A percentile compares a stretch with the other conserved stretches of the same genome.
Conservation (phyloP, 1,140 invertebrate genomes). For the Drosophila hydei region DNA sequence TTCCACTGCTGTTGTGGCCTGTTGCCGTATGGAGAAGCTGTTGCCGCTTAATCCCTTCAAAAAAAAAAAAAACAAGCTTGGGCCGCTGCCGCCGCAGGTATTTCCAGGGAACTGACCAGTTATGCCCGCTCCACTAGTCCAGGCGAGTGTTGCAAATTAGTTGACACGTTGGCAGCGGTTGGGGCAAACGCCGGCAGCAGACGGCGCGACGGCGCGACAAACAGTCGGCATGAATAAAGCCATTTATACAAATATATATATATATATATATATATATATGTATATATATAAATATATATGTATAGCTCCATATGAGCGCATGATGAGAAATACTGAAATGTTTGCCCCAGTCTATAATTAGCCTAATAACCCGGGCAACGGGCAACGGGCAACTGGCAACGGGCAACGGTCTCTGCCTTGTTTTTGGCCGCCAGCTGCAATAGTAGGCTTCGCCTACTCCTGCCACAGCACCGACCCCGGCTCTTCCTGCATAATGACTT, state of each 20-base stretch:
- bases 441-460: conserved; percentile 14
- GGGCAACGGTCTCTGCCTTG: conserved; percentile 31
- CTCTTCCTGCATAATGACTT: conserved; percentile 70
- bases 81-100: conserved; percentile 72
- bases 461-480: neutral
- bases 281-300: conserved; percentile 29
- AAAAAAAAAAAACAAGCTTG: conserved; percentile 13
- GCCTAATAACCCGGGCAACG: conserved; percentile 71
- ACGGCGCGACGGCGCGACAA: conserved; percentile 68
- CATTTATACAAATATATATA: conserved; percentile 54
- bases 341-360: conserved; percentile 72
- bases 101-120: conserved; percentile 70
- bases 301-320: conserved; percentile 42
- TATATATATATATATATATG: conserved; percentile 15
- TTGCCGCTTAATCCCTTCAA: conserved; percentile 65
- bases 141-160: conserved; percentile 80
- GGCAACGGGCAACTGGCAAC: conserved; percentile 35
- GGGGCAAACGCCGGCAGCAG: conserved; percentile 10
- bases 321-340: conserved; percentile 61
- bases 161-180: conserved; percentile 69
- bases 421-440: conserved; percentile 22
- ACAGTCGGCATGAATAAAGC: conserved; percentile 80
- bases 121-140: conserved; percentile 9
- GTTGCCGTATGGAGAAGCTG: conserved; percentile 21
- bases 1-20: conserved; percentile 12